Conservation (phyloP, 1,140 invertebrate genomes). For the Zaprionus kolodkinae region DNA sequence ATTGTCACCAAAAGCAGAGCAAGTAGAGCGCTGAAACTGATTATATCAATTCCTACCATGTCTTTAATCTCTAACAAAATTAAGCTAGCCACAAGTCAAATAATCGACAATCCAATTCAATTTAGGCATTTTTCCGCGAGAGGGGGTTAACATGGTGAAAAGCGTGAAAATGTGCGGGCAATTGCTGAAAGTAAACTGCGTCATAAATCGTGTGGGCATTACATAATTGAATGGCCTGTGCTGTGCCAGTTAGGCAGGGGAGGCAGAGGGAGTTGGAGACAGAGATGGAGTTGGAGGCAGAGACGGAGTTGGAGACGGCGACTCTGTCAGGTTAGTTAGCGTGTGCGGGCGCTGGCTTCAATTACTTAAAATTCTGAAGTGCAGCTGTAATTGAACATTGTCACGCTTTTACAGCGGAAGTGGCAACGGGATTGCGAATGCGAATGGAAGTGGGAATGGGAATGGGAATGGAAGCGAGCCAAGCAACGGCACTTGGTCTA, state of each 20-base stretch:
- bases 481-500: slow-evolving; percentile 63
- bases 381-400: slow-evolving; percentile 77
- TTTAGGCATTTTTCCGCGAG: slow-evolving; percentile 20
- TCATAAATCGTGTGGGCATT: slow-evolving; percentile 70
- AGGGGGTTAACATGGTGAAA: slow-evolving; percentile 35
- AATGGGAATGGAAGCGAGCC: slow-evolving; percentile 9
- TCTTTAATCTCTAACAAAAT: background rate
- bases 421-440: slow-evolving; percentile 42
- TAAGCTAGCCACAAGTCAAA: background rate
- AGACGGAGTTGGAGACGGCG: no score
- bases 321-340: slow-evolving; percentile 47
- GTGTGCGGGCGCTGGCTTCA: slow-evolving; percentile 62
- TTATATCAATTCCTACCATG: background rate
- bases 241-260: slow-evolving; percentile 6
- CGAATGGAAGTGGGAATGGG: slow-evolving; percentile 12
- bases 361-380: slow-evolving; percentile 82
- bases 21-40: background rate
- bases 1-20: background rate
- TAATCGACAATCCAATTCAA: slow-evolving; percentile 56
- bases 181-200: slow-evolving; percentile 44
- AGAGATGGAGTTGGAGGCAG: no score
- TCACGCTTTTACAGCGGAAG: slow-evolving; percentile 72
- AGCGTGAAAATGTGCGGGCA: slow-evolving; percentile 73
- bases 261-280: background rate
- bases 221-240: slow-evolving; percentile 73